Conservation (phyloP, 2,113 vertebrate genomes). For the Mustela nigripes region DNA sequence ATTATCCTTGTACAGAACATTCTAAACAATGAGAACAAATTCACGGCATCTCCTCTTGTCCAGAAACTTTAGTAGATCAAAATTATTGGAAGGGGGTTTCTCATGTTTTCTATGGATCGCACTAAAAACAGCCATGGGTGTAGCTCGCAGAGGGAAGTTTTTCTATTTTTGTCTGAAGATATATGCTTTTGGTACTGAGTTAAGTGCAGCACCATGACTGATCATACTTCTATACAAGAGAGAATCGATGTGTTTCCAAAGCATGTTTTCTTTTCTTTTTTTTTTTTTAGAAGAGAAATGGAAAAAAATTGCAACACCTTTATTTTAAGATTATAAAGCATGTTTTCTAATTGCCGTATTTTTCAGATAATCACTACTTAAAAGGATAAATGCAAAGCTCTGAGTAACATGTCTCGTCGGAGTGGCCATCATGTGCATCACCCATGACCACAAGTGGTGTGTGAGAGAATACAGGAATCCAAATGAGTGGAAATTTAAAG, state of each 20-base stretch:
- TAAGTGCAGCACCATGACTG: no score
- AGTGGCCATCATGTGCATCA: background rate
- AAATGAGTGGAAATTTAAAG: background rate
- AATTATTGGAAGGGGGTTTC: background rate
- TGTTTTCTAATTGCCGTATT: background rate
- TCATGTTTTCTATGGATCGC: background rate
- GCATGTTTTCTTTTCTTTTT: background rate
- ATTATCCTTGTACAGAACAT: background rate
- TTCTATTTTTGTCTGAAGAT: background rate
- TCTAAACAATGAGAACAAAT: background rate
- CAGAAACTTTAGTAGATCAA: background rate
- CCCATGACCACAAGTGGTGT: background rate
- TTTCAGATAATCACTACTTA: background rate
- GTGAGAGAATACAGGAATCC: background rate
- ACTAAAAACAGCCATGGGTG: background rate
- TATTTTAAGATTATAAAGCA: background rate
- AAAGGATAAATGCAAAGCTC: background rate
- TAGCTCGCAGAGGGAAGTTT: no score
- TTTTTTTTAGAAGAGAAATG: no score
- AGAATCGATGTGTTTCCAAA: background rate
- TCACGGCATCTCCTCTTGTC: background rate
- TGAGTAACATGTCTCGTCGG: background rate
- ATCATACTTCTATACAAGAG: background rate
- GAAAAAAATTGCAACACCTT: no score
- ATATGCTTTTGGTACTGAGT: background rate